These are phyloP conservation scores for Eulemur coronatus DNA, from an alignment of 2,797 vertebrate genomes.

Conservation along the genomic window DNA sequence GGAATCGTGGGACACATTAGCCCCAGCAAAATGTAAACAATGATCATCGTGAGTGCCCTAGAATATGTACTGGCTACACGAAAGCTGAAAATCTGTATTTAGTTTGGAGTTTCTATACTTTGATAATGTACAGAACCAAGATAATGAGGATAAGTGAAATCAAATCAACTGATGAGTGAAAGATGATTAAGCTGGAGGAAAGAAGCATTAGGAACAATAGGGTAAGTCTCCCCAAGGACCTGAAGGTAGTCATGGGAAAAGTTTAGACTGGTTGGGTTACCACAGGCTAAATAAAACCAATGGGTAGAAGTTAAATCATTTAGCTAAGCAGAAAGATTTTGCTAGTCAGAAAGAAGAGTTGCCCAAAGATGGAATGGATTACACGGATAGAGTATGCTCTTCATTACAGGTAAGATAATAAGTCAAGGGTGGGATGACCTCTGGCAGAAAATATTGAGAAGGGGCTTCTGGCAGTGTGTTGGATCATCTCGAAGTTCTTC, in stretches of 20 bases:
- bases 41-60: not conserved
- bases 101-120: not conserved
- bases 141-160: not conserved
- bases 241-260: not conserved
- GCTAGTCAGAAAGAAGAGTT: not conserved
- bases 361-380: not conserved
- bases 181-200: not conserved
- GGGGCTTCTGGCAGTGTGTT: not conserved
- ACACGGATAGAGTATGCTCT: not conserved
- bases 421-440: not conserved
- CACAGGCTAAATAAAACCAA: not conserved
- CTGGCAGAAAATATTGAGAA: not conserved
- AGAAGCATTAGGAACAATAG: not conserved
- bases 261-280: not conserved
- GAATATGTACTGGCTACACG: no score
- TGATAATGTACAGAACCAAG: not conserved
- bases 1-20: not conserved
- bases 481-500: not conserved
- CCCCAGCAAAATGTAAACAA: not conserved
- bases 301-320: not conserved
- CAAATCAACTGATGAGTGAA: not conserved
- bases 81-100: not conserved
- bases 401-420: not conserved
- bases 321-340: not conserved
- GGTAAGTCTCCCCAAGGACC: not conserved